Base-by-base conservation (phyloP, 2,888 invertebrate genomes). In the Drosophila emarginata region DNA sequence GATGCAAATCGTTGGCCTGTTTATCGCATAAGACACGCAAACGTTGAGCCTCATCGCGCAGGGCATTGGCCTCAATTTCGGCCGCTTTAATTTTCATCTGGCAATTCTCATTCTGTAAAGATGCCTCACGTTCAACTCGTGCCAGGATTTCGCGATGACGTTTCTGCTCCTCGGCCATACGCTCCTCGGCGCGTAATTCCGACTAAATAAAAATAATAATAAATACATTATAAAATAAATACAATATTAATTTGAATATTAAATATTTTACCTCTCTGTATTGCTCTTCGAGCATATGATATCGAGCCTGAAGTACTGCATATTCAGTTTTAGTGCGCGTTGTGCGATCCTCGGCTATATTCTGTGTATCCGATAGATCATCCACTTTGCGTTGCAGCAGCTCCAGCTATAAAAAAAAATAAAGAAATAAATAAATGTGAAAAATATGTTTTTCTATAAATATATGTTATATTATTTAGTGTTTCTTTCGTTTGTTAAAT, bases 371-470 rank as follows among this genome's bases (percentile, higher is more conserved):
- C 57, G 96, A 96, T 85, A 98, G 93, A 67, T 95, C 95, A 74
- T 96, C 96, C 92, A 98, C 96, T 93, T 98, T 97, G 91, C 97
- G 96, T 92, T 98, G 98, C 75, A 98, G 94, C 89, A 96, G 94
- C 93, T 97, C 96, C 90, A 98, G 96, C 98, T 98, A 93, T 21
- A 93, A 92, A 3, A 7, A 12, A 1, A 37, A 18, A 12, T 6
- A 3, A 5, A 15, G 7, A 6, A 28, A n/a, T n/a, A n/a, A n/a
- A n/a, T 5, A 32, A 54, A 28, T 28, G 28, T 4, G 5, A 28
- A 28, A 28, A 28, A 28, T 6, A 28, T 28, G 28, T 28, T 28
- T 28, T 28, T 6, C n/a, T n/a, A 45, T 58, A 40, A 9, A 40
- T 51, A 26, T 56, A 51, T 32, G 12, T 52, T 18, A 40, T 57